These are phyloP conservation scores for Phalacrocorax pelagicus DNA, from an alignment of 2,113 vertebrate genomes.

Conservation along the genomic window DNA sequence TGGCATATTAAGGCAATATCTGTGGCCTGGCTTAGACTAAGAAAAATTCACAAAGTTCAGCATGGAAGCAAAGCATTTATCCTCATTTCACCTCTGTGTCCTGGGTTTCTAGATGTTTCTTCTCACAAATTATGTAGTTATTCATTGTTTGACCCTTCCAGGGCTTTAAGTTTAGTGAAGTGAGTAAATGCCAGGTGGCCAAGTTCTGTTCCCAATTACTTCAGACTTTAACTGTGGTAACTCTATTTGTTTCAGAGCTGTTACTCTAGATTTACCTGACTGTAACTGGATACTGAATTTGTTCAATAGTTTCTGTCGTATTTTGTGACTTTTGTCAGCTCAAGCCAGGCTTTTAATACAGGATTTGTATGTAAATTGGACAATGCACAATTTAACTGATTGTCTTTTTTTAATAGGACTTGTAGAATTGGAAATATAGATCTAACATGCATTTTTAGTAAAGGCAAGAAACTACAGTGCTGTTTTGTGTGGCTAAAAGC, in stretches of 20 bases:
- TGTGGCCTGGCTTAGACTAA: conserved; percentile 1
- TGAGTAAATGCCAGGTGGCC: conserved; percentile 4
- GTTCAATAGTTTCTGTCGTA: background rate
- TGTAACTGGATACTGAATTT: background rate
- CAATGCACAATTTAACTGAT: background rate
- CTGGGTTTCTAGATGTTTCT: background rate
- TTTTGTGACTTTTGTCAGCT: background rate
- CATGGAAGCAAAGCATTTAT: conserved; percentile 30
- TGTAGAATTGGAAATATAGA: conserved; percentile 29
- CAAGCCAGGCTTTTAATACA: background rate
- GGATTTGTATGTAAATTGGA: background rate
- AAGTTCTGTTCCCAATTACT: background rate
- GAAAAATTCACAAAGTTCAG: conserved; percentile 10
- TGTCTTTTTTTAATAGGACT: background rate
- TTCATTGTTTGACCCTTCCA: conserved; percentile 35
- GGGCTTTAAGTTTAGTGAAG: conserved; percentile 25
- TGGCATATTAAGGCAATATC: background rate
- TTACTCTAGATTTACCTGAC: background rate
- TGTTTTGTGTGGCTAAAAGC: conserved; percentile 48
- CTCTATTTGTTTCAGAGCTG: background rate
- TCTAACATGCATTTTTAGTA: conserved; percentile 48
- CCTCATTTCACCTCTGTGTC: conserved; percentile 49
- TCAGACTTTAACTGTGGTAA: background rate
- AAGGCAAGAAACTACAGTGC: conserved; percentile 19
- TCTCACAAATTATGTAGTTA: conserved; percentile 13